phyloP scores from a whole-genome alignment of 2,797 vertebrate species.

The Coranthus polyacanthus region DNA sequence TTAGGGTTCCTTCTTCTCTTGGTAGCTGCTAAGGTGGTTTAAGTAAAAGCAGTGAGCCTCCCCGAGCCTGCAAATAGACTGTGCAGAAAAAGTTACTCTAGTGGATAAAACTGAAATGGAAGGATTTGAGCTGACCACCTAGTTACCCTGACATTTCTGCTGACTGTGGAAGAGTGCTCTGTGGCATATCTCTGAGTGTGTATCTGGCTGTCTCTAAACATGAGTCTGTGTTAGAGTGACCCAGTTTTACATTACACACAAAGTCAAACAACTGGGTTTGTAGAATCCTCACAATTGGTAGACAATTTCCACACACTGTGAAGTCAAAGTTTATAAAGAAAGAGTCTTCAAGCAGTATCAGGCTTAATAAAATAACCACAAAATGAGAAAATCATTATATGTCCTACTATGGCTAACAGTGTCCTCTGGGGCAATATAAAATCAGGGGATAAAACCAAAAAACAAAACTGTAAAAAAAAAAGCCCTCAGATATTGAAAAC shows the following conservation, averaged over 20 bases:
- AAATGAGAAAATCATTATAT: too few relatives aligned
- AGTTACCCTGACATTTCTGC: slow-evolving; percentile 42
- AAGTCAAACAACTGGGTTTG: not conserved
- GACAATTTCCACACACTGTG: not conserved
- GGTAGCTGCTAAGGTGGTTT: slow-evolving; percentile 26
- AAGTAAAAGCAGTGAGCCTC: slow-evolving; percentile 31
- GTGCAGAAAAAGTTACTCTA: slow-evolving; percentile 21
- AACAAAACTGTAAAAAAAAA: too few relatives aligned
- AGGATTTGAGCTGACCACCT: slow-evolving; percentile 50
- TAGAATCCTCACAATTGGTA: not conserved
- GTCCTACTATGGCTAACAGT: too few relatives aligned
- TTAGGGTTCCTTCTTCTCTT: slow-evolving; percentile 12
- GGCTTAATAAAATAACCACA: too few relatives aligned
- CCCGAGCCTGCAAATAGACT: slow-evolving; percentile 40
- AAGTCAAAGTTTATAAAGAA: not conserved
- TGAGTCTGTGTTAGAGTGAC: slow-evolving; percentile 11
- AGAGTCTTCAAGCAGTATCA: slow-evolving; percentile 2
- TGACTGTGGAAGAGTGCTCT: slow-evolving; percentile 36
- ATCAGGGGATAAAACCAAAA: too few relatives aligned
- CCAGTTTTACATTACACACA: slow-evolving; percentile 8
- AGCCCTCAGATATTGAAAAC: too few relatives aligned
- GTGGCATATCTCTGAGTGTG: slow-evolving; percentile 7
- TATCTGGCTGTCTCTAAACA: slow-evolving; percentile 15
- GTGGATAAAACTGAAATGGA: slow-evolving; percentile 44
- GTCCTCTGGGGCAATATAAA: too few relatives aligned